These are phyloP conservation scores for Aphodius granarius DNA, from an alignment of 2,888 invertebrate species.

Conservation along the genomic window DNA sequence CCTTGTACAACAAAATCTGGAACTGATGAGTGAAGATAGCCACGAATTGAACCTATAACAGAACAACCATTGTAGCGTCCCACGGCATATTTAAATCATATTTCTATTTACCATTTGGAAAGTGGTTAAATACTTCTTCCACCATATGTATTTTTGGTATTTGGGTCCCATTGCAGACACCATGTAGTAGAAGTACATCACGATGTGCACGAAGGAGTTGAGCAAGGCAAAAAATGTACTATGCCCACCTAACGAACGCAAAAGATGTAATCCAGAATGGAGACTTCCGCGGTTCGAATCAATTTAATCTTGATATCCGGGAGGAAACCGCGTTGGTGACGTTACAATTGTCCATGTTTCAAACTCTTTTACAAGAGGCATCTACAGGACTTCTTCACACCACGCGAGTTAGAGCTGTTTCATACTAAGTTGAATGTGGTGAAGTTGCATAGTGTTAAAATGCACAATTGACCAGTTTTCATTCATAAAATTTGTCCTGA, in stretches of 20 bases:
- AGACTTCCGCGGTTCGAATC: not conserved
- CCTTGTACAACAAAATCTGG: conserved; percentile 79
- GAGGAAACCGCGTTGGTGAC: too few relatives aligned
- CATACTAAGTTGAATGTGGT: too few relatives aligned
- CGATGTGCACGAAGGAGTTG: conserved; percentile 93
- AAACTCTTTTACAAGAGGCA: too few relatives aligned
- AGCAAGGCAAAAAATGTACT: conserved; percentile 94
- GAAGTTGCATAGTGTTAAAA: too few relatives aligned
- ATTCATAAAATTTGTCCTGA: too few relatives aligned
- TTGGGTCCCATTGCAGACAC: conserved; percentile 91
- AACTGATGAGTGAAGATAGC: conserved; percentile 90
- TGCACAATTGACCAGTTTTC: too few relatives aligned
- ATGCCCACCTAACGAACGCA: conserved; percentile 81
- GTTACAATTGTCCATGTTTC: too few relatives aligned
- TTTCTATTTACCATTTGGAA: conserved; percentile 84
- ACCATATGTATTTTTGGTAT: conserved; percentile 95
- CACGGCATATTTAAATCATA: not conserved
- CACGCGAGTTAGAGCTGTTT: too few relatives aligned
- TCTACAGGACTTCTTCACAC: too few relatives aligned
- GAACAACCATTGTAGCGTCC: not conserved
- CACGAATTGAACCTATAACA: conserved; percentile 83
- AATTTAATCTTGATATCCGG: too few relatives aligned
- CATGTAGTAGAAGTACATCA: conserved; percentile 98
- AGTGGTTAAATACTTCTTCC: conserved; percentile 94
- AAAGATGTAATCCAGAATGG: not conserved